These are phyloP conservation scores for Carposina sasakii DNA, from an alignment of 1,140 invertebrate genomes.

Conservation along the genomic window DNA sequence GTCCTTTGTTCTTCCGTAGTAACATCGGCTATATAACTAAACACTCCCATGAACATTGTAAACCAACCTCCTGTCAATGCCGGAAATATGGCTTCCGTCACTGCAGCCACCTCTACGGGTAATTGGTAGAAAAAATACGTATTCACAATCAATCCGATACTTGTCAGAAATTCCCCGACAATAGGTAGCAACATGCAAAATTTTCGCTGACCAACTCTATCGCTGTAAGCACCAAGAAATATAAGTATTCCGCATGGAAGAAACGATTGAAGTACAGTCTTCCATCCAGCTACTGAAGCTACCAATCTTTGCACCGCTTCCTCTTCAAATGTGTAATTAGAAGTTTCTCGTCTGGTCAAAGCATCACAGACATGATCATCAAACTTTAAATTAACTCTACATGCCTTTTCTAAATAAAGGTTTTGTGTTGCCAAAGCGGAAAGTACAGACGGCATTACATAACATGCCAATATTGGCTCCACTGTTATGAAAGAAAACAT, in stretches of 20 bases:
- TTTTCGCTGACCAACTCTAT: slow-evolving; percentile 82
- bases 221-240: slow-evolving; percentile 86
- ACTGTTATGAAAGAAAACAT: slow-evolving; percentile 82
- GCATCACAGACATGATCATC: slow-evolving; percentile 81
- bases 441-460: slow-evolving; percentile 85
- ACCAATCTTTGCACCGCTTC: slow-evolving; percentile 83
- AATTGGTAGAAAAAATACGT: slow-evolving; percentile 84
- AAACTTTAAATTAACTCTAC: slow-evolving; percentile 84
- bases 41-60: slow-evolving; percentile 91
- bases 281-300: slow-evolving; percentile 85
- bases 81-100: slow-evolving; percentile 84
- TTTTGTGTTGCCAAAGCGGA: slow-evolving; percentile 86
- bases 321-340: slow-evolving; percentile 81
- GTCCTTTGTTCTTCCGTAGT: slow-evolving; percentile 87
- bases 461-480: slow-evolving; percentile 84
- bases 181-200: slow-evolving; percentile 89
- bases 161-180: slow-evolving; percentile 84
- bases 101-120: slow-evolving; percentile 84
- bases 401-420: slow-evolving; percentile 88
- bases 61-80: slow-evolving; percentile 89
- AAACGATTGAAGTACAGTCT: slow-evolving; percentile 83
- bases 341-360: slow-evolving; percentile 78
- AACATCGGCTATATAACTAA: slow-evolving; percentile 91
- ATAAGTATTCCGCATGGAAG: slow-evolving; percentile 83
- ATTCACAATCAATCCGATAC: slow-evolving; percentile 83